A percentile compares a stretch with the other conserved stretches of the same genome.
Evolutionary conservation across 2,113 vertebrate genomes (phyloP).

Genomic region (Varanus komodoensis): DNA sequence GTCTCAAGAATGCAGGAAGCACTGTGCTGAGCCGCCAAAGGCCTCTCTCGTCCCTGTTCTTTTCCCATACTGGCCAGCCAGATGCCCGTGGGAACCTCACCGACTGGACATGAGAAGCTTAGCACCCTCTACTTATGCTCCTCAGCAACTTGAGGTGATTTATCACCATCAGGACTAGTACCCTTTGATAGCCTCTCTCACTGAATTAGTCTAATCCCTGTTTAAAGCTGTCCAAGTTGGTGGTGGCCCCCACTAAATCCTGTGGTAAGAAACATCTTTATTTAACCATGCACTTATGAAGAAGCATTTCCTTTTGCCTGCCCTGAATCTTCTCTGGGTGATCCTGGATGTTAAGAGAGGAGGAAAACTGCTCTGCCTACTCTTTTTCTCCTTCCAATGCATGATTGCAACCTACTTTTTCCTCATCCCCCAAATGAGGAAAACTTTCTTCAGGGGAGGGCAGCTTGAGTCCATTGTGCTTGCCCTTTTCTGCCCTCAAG

Average conservation of each 20-base stretch:
- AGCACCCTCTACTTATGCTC: background rate
- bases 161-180: background rate
- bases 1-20: background rate
- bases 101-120: background rate
- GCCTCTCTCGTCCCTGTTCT: background rate
- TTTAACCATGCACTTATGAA: background rate
- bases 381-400: too few relatives aligned
- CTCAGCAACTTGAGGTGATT: background rate
- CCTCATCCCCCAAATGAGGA: too few relatives aligned
- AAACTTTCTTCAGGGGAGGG: too few relatives aligned
- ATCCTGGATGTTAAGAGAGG: too few relatives aligned
- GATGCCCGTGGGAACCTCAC: background rate
- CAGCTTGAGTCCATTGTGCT: too few relatives aligned
- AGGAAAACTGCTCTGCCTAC: too few relatives aligned
- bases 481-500: too few relatives aligned
- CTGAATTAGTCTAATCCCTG: background rate
- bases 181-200: background rate
- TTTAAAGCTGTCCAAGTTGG: background rate
- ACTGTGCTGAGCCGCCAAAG: background rate
- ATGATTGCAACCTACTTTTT: too few relatives aligned
- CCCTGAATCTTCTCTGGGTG: too few relatives aligned
- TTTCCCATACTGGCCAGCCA: background rate
- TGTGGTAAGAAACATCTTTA: background rate
- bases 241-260: background rate
- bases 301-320: background rate